A percentile compares a stretch with the other conserved stretches of the same genome.
Conservation (phyloP, 2,797 vertebrate species). For the Emys orbicularis region DNA sequence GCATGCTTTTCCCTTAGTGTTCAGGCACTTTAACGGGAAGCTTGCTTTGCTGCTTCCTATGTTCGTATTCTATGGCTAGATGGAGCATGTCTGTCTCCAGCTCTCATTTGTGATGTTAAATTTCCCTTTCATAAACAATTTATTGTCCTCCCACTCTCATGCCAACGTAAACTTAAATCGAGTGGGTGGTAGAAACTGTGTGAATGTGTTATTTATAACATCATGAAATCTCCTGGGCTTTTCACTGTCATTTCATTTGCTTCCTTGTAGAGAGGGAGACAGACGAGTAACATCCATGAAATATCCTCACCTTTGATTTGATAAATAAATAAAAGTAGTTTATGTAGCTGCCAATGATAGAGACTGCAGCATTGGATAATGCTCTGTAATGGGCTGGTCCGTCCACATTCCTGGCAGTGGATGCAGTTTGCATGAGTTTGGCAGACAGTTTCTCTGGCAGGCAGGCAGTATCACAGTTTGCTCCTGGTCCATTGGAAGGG, state of each 20-base stretch:
- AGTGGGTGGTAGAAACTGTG: not conserved
- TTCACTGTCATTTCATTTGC: not conserved
- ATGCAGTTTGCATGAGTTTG: not conserved
- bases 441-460: not conserved
- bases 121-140: not conserved
- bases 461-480: not conserved
- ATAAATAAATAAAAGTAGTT: not conserved
- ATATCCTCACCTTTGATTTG: not conserved
- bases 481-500: not conserved
- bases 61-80: not conserved
- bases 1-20: not conserved
- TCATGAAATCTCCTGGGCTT: not conserved
- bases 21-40: not conserved
- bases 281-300: not conserved
- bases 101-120: not conserved
- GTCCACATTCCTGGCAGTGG: not conserved
- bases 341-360: too few relatives aligned
- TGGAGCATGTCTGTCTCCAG: not conserved
- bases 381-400: fast-evolving
- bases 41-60: not conserved
- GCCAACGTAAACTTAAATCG: not conserved
- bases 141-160: not conserved
- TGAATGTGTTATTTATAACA: not conserved
- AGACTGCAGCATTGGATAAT: not conserved
- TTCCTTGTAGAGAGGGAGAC: not conserved